Evolutionary conservation across 2,113 vertebrate genomes (phyloP).

Genomic region (Clarias macrocephalus): DNA sequence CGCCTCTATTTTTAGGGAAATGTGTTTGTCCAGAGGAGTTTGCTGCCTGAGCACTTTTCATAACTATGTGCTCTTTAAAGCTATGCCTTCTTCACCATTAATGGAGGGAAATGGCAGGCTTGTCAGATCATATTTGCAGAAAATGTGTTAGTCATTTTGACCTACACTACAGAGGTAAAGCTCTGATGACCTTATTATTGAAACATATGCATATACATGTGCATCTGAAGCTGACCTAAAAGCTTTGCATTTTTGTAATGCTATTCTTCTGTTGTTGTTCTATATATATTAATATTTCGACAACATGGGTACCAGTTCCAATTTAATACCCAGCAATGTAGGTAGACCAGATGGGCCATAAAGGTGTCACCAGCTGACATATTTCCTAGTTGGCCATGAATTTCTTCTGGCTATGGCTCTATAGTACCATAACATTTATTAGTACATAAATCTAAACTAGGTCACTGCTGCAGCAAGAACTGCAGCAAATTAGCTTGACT

Average conservation of each 20-base stretch:
- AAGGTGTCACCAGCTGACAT: not conserved
- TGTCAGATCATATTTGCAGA: conserved; percentile 26
- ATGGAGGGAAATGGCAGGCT: conserved; percentile 1
- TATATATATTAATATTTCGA: not conserved
- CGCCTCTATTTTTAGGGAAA: conserved; percentile 7
- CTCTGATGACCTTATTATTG: not conserved
- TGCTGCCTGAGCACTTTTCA: not conserved
- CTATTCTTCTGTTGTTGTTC: not conserved
- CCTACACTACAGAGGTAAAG: not conserved
- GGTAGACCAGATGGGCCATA: not conserved
- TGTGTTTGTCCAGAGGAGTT: not conserved
- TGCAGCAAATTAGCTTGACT: not conserved
- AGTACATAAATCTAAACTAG: conserved; percentile 5
- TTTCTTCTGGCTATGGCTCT: not conserved
- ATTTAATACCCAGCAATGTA: not conserved
- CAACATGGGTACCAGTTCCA: not conserved
- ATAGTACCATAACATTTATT: conserved; percentile 4
- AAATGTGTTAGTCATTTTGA: conserved; percentile 5
- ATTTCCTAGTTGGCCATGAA: not conserved
- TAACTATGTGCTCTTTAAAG: not conserved
- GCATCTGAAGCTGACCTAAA: not conserved
- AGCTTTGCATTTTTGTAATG: not conserved
- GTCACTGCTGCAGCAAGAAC: not conserved
- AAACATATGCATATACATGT: not conserved
- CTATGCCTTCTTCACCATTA: not conserved